These are phyloP conservation scores for Xestia c-nigrum DNA, from an alignment of 2,888 invertebrate species.

Conservation along the genomic window DNA sequence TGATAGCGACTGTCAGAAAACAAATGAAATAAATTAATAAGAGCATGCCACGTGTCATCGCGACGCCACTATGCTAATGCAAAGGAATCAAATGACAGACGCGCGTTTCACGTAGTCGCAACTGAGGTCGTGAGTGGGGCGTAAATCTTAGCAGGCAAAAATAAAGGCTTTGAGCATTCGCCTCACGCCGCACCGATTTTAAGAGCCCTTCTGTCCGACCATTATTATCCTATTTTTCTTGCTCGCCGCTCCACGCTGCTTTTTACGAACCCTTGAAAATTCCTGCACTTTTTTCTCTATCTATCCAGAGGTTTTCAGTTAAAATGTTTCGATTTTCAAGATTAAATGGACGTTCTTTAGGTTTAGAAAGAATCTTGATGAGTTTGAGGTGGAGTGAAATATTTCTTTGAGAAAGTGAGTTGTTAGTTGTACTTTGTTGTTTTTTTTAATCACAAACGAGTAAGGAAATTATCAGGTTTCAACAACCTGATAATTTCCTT, in stretches of 20 bases:
- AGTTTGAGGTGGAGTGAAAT: background rate
- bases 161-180: conserved; percentile 77
- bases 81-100: background rate
- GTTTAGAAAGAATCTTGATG: conserved; percentile 14
- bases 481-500: background rate
- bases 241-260: conserved; percentile 63
- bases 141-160: conserved; percentile 49
- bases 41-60: background rate
- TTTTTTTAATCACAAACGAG: background rate
- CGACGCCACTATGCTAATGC: background rate
- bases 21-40: background rate
- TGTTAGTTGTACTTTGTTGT: background rate
- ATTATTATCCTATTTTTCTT: conserved; percentile 82
- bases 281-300: conserved; percentile 53
- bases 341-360: conserved; percentile 19
- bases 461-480: no score
- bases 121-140: background rate
- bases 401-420: background rate
- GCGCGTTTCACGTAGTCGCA: background rate
- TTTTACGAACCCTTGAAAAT: conserved; percentile 64
- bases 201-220: conserved; percentile 76
- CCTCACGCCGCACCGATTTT: conserved; percentile 76
- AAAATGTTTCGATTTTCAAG: conserved; percentile 36
- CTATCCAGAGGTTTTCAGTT: conserved; percentile 44
- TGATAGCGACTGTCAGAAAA: background rate